Percentiles rank a stretch among this genome's conserved stretches.
phyloP scores from a whole-genome alignment of 2,113 vertebrate genomes.

The Ornithorhynchus anatinus region DNA sequence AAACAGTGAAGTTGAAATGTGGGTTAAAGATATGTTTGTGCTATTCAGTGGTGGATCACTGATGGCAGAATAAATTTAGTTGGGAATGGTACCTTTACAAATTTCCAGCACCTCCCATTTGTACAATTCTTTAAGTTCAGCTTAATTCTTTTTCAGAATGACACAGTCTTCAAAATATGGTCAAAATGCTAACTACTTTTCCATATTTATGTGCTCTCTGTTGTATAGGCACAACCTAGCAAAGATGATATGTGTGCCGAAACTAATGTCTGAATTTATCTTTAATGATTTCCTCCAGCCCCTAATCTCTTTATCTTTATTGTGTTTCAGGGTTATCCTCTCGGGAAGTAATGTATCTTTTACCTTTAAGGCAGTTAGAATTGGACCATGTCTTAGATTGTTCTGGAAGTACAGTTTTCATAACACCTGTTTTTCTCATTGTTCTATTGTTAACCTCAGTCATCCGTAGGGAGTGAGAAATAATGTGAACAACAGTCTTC shows the following conservation, averaged over 20 bases:
- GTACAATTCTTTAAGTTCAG: no score
- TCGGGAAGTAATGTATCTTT: constrained; percentile 15
- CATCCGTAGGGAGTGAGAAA: no score
- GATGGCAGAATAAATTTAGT: background rate
- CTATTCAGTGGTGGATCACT: background rate
- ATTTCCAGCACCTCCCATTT: no score
- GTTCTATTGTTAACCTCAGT: no score
- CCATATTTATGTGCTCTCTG: background rate
- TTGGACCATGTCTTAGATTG: background rate
- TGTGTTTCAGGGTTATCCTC: constrained; percentile 5
- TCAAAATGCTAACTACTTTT: background rate
- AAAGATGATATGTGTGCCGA: no score
- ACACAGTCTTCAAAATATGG: background rate
- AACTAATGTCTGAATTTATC: constrained; percentile 16
- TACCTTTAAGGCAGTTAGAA: constrained; percentile 1
- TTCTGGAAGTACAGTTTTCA: background rate
- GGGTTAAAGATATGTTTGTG: background rate
- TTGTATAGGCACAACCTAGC: background rate
- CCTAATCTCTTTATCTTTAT: constrained; percentile 30
- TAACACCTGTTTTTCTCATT: constrained; percentile 3
- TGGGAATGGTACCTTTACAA: background rate
- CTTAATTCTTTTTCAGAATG: no score
- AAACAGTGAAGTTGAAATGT: background rate
- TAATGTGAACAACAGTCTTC: background rate
- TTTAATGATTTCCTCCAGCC: constrained; percentile 42